Evolutionary conservation across 1,140 invertebrate species (phyloP), one percentile per base, ranked within the genome.

Genomic region (Dolichoris vasculosae): DNA sequence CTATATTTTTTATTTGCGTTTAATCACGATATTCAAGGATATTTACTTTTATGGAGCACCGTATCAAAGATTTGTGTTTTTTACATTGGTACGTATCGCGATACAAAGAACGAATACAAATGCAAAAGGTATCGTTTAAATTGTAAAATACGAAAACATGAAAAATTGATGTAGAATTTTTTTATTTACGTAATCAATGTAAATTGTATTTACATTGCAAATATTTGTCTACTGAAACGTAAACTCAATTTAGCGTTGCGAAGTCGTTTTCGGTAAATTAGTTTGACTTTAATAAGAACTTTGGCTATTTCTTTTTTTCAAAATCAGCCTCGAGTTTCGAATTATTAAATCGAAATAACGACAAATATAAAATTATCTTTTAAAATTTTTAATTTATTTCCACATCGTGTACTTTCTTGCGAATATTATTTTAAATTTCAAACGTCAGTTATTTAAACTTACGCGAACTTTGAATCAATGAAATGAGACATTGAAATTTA

Each of bases 391-490:
- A 9, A 51, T 2, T 17, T 59, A 59, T 59, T 59, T 59, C 26
- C 23, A 26, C 23, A 6, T 26, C 3, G 13, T 20, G 43, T 73
- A 73, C 38, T 26, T 73, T 73, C 11, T 35, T 43, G 3, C 2
- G n/a, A 73, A 73, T 73, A 73, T 43, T 7, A n/a, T 73, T 73
- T 73, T 43, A 43, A 73, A 43, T 73, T 73, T 40, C 9, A 73
- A 43, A 43, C n/a, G 38, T 38, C 63, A 73, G 30, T 43, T 73
- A 71, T 23, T 73, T 73, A 7, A 17, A 43, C 20, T 6, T 73
- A 43, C 38, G 23, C 40, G n/a, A 43, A 43, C 4, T 43, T 73
- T 73, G 15, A 73, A 73, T 73, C 69, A 73, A 73, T 73, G 38
- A 6, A 73, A 32, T 26, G 38, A 40, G 67, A 71, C 38, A 38